Evolutionary conservation across 2,888 invertebrate species (phyloP).

Genomic region (Uloborus plumipes): DNA sequence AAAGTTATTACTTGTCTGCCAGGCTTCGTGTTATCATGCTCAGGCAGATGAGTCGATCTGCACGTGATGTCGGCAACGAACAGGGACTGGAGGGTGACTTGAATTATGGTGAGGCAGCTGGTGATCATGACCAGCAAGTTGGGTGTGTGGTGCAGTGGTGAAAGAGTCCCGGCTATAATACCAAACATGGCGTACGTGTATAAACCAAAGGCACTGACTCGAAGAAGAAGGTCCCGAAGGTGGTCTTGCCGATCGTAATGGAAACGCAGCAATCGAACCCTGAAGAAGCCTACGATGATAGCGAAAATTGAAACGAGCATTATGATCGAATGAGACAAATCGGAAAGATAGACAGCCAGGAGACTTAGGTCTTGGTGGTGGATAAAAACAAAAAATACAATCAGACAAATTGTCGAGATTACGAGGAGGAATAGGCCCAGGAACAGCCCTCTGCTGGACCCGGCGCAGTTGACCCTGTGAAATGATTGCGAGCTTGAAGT

Average conservation of each 20-base stretch:
- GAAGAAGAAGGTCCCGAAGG: slow-evolving; percentile 84
- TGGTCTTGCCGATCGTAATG: slow-evolving; percentile 76
- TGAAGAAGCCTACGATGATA: slow-evolving; percentile 85
- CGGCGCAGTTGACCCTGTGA: slow-evolving; percentile 82
- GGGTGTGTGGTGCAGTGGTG: slow-evolving; percentile 79
- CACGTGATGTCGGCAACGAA: slow-evolving; percentile 94
- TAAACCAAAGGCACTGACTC: slow-evolving; percentile 92
- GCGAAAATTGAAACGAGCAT: slow-evolving; percentile 91
- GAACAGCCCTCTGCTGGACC: slow-evolving; percentile 78
- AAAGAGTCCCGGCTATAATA: slow-evolving; percentile 88
- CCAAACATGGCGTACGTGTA: slow-evolving; percentile 95
- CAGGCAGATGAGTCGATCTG: slow-evolving; percentile 64
- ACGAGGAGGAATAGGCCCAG: slow-evolving; percentile 75
- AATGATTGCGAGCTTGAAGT: slow-evolving; percentile 55
- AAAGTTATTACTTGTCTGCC: slow-evolving; percentile 96
- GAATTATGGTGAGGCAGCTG: slow-evolving; percentile 84
- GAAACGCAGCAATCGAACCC: slow-evolving; percentile 81
- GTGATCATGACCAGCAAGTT: slow-evolving; percentile 92
- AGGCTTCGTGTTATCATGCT: slow-evolving; percentile 86
- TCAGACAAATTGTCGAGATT: slow-evolving; percentile 90
- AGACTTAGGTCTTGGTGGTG: slow-evolving; percentile 82
- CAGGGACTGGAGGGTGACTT: slow-evolving; percentile 90
- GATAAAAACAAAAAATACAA: slow-evolving; percentile 94
- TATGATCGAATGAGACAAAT: slow-evolving; percentile 90
- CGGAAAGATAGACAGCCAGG: slow-evolving; percentile 89